These are phyloP conservation scores for Baronia brevicornis DNA, from an alignment of 2,888 invertebrate species.

Conservation along the genomic window DNA sequence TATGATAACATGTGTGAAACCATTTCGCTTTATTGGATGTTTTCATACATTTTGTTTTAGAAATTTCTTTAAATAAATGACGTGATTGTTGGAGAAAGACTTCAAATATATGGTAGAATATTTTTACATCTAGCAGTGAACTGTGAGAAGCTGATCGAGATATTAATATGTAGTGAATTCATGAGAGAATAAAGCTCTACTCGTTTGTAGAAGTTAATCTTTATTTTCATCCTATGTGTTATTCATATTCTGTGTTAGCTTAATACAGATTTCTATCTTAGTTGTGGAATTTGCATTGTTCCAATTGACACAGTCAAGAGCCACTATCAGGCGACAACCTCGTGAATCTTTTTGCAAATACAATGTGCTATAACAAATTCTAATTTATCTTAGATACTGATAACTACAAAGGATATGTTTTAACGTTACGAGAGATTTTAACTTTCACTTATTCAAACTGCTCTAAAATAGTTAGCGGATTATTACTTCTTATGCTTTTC, in stretches of 20 bases:
- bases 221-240: background rate
- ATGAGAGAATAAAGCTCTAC: too few relatives aligned
- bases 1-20: slow-evolving; percentile 32
- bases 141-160: too few relatives aligned
- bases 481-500: slow-evolving; percentile 48
- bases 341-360: slow-evolving; percentile 22
- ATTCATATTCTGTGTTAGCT: slow-evolving; percentile 13
- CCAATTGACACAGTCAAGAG: slow-evolving; percentile 21
- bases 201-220: too few relatives aligned
- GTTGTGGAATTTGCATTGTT: slow-evolving; percentile 21
- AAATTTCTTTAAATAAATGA: too few relatives aligned
- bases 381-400: slow-evolving; percentile 26
- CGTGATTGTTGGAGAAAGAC: too few relatives aligned
- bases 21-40: slow-evolving; percentile 38
- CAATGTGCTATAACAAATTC: slow-evolving; percentile 22
- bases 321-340: slow-evolving; percentile 24
- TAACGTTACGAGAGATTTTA: slow-evolving; percentile 26
- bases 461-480: slow-evolving; percentile 47
- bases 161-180: too few relatives aligned
- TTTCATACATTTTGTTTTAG: slow-evolving; percentile 30
- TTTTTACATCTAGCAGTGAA: too few relatives aligned
- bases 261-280: slow-evolving; percentile 24
- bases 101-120: too few relatives aligned
- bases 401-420: slow-evolving; percentile 27
- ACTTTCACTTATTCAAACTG: slow-evolving; percentile 61